Conservation (phyloP, 1,140 invertebrate species). For the Brachionus angularis region DNA sequence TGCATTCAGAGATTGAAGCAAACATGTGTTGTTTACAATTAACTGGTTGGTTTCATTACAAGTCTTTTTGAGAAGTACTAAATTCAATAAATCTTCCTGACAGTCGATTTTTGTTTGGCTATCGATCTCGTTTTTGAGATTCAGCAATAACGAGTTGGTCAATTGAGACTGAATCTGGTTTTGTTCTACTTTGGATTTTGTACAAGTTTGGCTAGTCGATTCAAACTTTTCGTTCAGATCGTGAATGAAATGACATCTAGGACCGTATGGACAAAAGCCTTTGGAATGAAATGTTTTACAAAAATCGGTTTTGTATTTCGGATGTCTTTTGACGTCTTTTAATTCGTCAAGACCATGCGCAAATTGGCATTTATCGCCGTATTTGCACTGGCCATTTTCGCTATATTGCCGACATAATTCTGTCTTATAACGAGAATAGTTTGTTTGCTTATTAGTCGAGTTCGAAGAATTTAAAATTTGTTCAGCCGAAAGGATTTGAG, state of each 20-base stretch:
- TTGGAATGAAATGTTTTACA: slow-evolving; percentile 47
- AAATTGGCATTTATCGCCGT: slow-evolving; percentile 49
- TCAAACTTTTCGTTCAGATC: slow-evolving; percentile 7
- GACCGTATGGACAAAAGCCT: slow-evolving; percentile 48
- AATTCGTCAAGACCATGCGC: slow-evolving; percentile 48
- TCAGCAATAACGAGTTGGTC: neutral
- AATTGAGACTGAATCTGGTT: neutral
- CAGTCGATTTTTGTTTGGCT: slow-evolving; percentile 7
- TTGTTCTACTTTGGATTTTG: neutral
- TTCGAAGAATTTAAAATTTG: neutral
- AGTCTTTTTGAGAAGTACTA: too few species aligned
- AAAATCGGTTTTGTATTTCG: slow-evolving; percentile 49
- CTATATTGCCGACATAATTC: slow-evolving; percentile 48
- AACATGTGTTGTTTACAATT: too few species aligned
- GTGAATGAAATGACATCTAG: slow-evolving; percentile 48
- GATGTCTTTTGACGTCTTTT: slow-evolving; percentile 46
- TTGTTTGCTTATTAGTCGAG: neutral
- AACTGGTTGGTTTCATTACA: neutral
- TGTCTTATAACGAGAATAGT: slow-evolving; percentile 47
- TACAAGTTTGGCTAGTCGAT: neutral
- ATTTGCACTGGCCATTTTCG: slow-evolving; percentile 47
- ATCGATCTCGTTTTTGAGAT: slow-evolving; percentile 1
- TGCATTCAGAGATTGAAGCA: neutral
- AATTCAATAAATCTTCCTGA: too few species aligned
- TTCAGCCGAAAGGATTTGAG: neutral